Evolutionary conservation across 1,140 invertebrate species (phyloP).

Genomic region (Diorhabda sublineata): DNA sequence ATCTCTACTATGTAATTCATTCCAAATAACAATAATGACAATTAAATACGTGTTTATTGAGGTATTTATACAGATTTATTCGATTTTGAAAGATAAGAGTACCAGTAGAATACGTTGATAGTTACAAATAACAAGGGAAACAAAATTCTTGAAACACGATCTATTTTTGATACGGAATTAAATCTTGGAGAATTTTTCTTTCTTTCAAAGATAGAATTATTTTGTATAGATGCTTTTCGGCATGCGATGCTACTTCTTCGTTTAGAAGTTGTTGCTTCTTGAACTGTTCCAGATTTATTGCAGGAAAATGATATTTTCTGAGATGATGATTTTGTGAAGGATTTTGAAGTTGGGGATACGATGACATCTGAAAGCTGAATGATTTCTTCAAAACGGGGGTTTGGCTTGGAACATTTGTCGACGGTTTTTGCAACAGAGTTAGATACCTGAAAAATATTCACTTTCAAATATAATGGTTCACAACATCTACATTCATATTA

Average conservation of each 20-base stretch:
- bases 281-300: background rate
- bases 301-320: conserved; percentile 30
- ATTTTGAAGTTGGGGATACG: conserved; percentile 40
- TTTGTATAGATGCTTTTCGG: conserved; percentile 20
- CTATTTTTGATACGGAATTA: conserved; percentile 78
- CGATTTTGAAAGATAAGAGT: conserved; percentile 60
- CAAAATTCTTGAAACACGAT: conserved; percentile 67
- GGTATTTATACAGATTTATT: background rate
- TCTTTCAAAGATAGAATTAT: conserved; percentile 47
- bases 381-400: conserved; percentile 47
- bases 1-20: too few species aligned
- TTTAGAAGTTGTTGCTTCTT: conserved; percentile 1
- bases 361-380: conserved; percentile 48
- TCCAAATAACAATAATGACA: too few species aligned
- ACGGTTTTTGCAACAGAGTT: conserved; percentile 36
- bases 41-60: too few species aligned
- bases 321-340: conserved; percentile 22
- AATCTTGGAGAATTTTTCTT: conserved; percentile 58
- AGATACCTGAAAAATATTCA: conserved; percentile 32
- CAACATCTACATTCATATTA: too few species aligned
- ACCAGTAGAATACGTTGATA: conserved; percentile 80
- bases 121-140: conserved; percentile 73
- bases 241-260: background rate
- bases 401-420: conserved; percentile 28
- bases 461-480: background rate